These are phyloP conservation scores for Hydropsyche betteni DNA, from an alignment of 2,888 invertebrate genomes.

Conservation along the genomic window DNA sequence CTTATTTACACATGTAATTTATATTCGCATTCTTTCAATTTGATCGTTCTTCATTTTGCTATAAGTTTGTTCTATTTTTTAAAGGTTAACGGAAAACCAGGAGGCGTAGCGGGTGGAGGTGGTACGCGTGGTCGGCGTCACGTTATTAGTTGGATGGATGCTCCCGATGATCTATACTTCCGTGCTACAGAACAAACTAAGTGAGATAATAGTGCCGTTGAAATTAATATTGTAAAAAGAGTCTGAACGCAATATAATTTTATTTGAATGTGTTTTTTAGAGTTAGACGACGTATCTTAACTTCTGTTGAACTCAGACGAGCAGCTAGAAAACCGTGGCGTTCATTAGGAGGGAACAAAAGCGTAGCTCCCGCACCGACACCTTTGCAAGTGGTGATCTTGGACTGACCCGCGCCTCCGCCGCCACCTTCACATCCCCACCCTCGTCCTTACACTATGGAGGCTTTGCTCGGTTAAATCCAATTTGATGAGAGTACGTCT, in stretches of 20 bases:
- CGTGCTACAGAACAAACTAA: constrained; percentile 90
- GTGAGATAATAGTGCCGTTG: constrained; percentile 61
- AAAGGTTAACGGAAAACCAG: constrained; percentile 84
- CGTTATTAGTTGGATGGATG: constrained; percentile 98
- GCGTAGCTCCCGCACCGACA: constrained; percentile 58
- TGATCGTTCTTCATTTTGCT: background rate
- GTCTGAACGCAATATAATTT: background rate
- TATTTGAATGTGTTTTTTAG: constrained; percentile 63
- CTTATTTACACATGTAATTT: constrained; percentile 70
- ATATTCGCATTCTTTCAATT: background rate
- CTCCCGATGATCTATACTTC: constrained; percentile 96
- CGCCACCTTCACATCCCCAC: constrained; percentile 54
- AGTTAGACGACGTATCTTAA: constrained; percentile 83
- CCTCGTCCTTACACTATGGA: constrained; percentile 74
- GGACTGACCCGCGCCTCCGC: constrained; percentile 71
- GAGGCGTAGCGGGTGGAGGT: constrained; percentile 80
- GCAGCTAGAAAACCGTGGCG: constrained; percentile 89
- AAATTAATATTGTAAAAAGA: no score
- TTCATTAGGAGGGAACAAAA: constrained; percentile 59
- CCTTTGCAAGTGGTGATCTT: constrained; percentile 77
- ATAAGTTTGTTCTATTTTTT: constrained; percentile 34
- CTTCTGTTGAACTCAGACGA: constrained; percentile 80
- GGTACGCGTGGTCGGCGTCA: constrained; percentile 83
- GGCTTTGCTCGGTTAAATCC: constrained; percentile 68
- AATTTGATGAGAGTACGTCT: constrained; percentile 11